Conservation (phyloP, 2,113 vertebrate species). For the Stigmatopora nigra region DNA sequence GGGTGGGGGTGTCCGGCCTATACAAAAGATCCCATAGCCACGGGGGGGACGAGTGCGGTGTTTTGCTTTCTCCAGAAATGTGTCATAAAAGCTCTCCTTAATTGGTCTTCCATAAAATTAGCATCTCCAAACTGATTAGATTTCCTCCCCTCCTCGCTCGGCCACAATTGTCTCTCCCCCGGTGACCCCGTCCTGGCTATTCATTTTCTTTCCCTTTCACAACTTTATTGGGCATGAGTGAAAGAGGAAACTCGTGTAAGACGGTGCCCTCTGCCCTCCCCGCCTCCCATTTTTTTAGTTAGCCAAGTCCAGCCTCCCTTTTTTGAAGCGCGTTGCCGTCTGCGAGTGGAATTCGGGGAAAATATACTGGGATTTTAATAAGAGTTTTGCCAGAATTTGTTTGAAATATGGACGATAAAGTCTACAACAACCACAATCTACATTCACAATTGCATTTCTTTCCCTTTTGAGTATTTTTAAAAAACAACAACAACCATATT, state of each 20-base stretch:
- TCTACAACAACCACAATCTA: not conserved
- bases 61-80: conserved; percentile 62
- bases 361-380: conserved; percentile 19
- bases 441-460: no score
- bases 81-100: conserved; percentile 68
- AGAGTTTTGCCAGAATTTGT: not conserved
- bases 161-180: conserved; percentile 39
- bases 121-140: conserved; percentile 69
- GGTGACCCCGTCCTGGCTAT: conserved; percentile 56
- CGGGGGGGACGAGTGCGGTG: conserved; percentile 37
- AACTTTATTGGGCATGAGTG: conserved; percentile 60
- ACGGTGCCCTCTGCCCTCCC: conserved; percentile 61
- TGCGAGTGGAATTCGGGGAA: conserved; percentile 34
- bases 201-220: conserved; percentile 62
- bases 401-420: not conserved
- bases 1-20: no score
- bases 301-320: conserved; percentile 31
- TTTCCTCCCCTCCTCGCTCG: conserved; percentile 64
- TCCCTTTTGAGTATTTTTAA: no score
- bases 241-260: conserved; percentile 64
- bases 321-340: conserved; percentile 37
- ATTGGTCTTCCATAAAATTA: conserved; percentile 72
- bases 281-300: conserved; percentile 44
- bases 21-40: conserved; percentile 28
- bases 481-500: no score